These are phyloP conservation scores for Plumapathes pennacea DNA, from an alignment of 92 coral and sea anemone genomes.

Conservation along the genomic window DNA sequence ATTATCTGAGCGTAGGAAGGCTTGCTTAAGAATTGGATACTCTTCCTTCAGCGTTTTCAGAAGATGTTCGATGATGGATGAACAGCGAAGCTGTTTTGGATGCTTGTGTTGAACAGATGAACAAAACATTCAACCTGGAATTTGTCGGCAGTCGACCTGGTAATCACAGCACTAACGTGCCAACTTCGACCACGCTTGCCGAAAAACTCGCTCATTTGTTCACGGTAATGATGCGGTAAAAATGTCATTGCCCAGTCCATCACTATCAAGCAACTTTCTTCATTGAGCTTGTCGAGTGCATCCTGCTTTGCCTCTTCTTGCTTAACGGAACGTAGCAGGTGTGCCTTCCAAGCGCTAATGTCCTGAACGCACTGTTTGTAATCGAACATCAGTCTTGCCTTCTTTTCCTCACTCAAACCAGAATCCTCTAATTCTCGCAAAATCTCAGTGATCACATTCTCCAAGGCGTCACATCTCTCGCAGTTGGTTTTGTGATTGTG, in stretches of 20 bases:
- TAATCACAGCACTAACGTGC: too few relatives aligned
- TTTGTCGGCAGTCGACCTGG: too few relatives aligned
- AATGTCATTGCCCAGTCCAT: conserved; percentile 36
- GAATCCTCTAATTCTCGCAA: conserved; percentile 13
- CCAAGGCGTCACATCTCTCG: conserved; percentile 27
- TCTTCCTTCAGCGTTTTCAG: too few relatives aligned
- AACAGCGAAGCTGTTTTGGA: too few relatives aligned
- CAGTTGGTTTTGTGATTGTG: conserved; percentile 17
- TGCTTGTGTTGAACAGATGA: too few relatives aligned
- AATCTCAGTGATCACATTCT: conserved; percentile 1
- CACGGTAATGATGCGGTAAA: conserved; percentile 12
- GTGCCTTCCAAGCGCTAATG: conserved; percentile 31
- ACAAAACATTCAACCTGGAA: too few relatives aligned
- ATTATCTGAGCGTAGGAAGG: too few relatives aligned
- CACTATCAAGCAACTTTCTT: conserved; percentile 13
- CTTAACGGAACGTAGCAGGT: conserved; percentile 22
- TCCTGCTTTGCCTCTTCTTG: conserved; percentile 48
- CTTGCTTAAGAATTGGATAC: too few relatives aligned
- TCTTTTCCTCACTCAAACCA: conserved; percentile 29
- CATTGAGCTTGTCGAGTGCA: conserved; percentile 9
- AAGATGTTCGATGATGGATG: too few relatives aligned
- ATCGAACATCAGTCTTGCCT: conserved; percentile 19
- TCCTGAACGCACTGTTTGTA: conserved; percentile 9
- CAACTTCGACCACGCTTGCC: too few relatives aligned
- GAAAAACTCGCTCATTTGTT: too few relatives aligned